Evolutionary conservation across 2,113 vertebrate species (phyloP), one percentile per base, ranked within the genome.

Genomic region (Phainopepla nitens): DNA sequence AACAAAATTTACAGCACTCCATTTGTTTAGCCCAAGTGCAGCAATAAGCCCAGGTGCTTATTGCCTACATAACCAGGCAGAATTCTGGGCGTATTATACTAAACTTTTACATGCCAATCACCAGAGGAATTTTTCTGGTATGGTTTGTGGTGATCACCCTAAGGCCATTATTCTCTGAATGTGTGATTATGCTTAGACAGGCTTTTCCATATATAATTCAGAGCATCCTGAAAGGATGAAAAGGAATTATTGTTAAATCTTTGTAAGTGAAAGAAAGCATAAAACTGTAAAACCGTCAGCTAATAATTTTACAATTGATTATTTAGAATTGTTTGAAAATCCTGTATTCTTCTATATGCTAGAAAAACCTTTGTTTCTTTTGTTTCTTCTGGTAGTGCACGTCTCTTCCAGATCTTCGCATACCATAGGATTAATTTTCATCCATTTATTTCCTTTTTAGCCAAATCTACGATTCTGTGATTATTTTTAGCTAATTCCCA

Each of bases 1-100:
- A 97, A 97, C 87, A 96, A 50, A 94, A 79, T 84, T 76, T 93
- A 89, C 51, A 95, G 75, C 82, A 87, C 72, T 71, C 91, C 90
- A 69, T 96, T 97, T 98, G 82, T 96, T 96, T 95, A 85, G 58
- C 18, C 36, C 45, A 49, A 69, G 16, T 36, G 49, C 44, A 87
- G 54, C 70, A 87, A 47, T 51, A 95, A 89, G 22, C 33, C 31
- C 80, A 95, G 82, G 60, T 87, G 41, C 61, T 88, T 89, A 87
- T 29, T 88, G 44, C 12, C 70, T 91, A 29, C 36, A 35, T 56
- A 92, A 79, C 36, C 57, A 31, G 60, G 12, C 51, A 58, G 27
- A 91, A 93, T 66, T 88, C 73, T 82, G 62, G 35, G 27, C 1
- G 12, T 20, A 54, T 69, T 79, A 50, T 66, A 82, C 73, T 92